Percentiles rank a stretch among this genome's conserved stretches.
Evolutionary conservation across 30 jellyfish, hydroid and myxozoan species (phyloP).

Genomic region (Nemopilema nomurai): DNA sequence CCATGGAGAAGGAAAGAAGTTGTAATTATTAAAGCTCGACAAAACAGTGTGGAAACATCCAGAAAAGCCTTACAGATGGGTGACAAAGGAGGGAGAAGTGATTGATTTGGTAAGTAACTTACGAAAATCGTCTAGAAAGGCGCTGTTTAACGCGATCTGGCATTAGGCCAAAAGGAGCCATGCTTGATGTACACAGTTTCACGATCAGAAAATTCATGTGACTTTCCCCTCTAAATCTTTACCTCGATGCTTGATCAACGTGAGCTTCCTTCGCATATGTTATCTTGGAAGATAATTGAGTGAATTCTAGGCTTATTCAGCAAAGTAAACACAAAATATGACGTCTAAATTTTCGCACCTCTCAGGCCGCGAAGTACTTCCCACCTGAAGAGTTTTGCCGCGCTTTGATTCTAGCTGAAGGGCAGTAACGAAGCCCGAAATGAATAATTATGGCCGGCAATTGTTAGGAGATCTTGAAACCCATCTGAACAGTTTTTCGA

Average conservation of each 20-base stretch:
- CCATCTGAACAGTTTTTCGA: background rate
- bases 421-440: slow-evolving; percentile 49
- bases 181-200: slow-evolving; percentile 49
- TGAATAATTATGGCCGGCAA: slow-evolving; percentile 38
- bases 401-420: slow-evolving; percentile 64
- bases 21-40: background rate
- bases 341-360: background rate
- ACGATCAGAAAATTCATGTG: background rate
- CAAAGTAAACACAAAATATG: background rate
- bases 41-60: background rate
- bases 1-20: slow-evolving; percentile 11
- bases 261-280: background rate
- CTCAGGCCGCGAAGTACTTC: background rate
- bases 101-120: slow-evolving; percentile 18
- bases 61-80: slow-evolving; percentile 7
- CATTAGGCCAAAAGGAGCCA: slow-evolving; percentile 69
- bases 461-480: background rate
- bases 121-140: slow-evolving; percentile 14
- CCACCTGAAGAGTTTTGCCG: slow-evolving; percentile 52
- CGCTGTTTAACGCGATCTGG: slow-evolving; percentile 37
- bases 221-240: background rate
- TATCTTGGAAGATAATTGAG: background rate
- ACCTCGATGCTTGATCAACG: background rate
- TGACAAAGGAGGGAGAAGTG: background rate
- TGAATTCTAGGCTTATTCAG: background rate